Base-by-base conservation (phyloP, 2,888 invertebrate species). In the Baronia brevicornis region DNA sequence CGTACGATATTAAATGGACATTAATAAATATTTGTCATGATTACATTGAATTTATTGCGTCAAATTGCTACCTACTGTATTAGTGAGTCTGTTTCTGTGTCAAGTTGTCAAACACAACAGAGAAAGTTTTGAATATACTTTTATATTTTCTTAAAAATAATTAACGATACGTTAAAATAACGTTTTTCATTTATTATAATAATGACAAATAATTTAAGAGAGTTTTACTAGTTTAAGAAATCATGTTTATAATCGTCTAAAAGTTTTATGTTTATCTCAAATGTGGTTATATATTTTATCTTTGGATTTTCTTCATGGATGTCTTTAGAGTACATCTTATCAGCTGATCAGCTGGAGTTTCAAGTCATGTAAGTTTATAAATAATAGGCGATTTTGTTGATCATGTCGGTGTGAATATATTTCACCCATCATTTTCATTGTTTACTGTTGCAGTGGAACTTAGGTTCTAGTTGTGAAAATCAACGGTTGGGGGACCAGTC, bases 101-200 rank as follows among this genome's bases (percentile, higher is more conserved):
- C n/a, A n/a, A n/a, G 28, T 27, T 35, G 30, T 35, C 30, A 35
- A 30, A 25, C 15, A 28, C 28, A 32, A 31, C 29, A 38, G 44
- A 39, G 44, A 44, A 44, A 44, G 44, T 44, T 44, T 44, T 35
- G 28, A 35, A 24, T 15, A 28, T 25, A 36, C 33, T 38, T 38
- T 40, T 39, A 20, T 22, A 28, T 35, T 30, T 28, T 25, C 34
- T 34, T 29, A 17, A 35, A 28, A 29, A 20, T 28, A 34, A 36
- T 34, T 38, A 36, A 25, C 14, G 15, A 2, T 3, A 7, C 4
- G 3, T 5, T 19, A 10, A 3, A 8, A 3, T 33, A 10, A 7
- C 2, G 3, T 2, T 3, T 6, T 6, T n/a, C 3, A 15, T 5
- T 3, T 0, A 19, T 13, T 26, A 12, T 9, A 12, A 26, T 14